phyloP scores from a whole-genome alignment of 1,140 invertebrate genomes.

The Zaprionus gabonicus region DNA sequence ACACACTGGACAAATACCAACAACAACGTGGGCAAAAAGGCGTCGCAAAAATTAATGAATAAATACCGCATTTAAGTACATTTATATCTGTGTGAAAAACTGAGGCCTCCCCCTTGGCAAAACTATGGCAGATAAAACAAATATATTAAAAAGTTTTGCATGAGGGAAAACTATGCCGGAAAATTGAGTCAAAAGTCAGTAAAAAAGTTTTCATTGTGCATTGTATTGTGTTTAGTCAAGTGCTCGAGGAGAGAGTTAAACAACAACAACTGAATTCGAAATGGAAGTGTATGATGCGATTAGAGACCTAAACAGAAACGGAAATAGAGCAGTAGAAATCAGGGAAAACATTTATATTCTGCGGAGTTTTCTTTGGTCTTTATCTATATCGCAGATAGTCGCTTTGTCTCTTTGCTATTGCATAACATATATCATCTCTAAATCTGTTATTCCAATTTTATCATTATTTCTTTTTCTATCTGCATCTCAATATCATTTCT shows the following conservation, averaged over 20 bases:
- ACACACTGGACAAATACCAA: neutral
- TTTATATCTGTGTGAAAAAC: conserved; percentile 17
- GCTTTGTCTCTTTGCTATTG: too few relatives aligned
- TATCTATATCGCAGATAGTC: neutral
- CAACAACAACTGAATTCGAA: conserved; percentile 6
- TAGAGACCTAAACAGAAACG: neutral
- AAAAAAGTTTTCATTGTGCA: conserved; percentile 34
- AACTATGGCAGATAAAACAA: conserved; percentile 44
- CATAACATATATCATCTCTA: too few relatives aligned
- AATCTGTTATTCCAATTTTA: too few relatives aligned
- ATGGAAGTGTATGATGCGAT: conserved; percentile 14
- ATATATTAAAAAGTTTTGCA: conserved; percentile 39
- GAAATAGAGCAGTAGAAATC: neutral
- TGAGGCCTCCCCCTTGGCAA: conserved; percentile 4
- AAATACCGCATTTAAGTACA: conserved; percentile 17
- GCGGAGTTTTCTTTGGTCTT: neutral
- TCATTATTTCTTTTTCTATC: too few relatives aligned
- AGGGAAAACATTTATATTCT: neutral
- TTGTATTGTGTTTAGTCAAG: conserved; percentile 28
- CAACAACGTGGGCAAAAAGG: neutral
- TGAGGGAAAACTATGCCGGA: conserved; percentile 32
- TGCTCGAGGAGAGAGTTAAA: conserved; percentile 1
- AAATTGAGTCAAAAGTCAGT: conserved; percentile 54
- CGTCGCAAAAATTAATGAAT: conserved; percentile 22
- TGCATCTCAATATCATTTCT: too few relatives aligned